phyloP scores from a whole-genome alignment of 2,113 vertebrate genomes.

The Okapia johnstoni region DNA sequence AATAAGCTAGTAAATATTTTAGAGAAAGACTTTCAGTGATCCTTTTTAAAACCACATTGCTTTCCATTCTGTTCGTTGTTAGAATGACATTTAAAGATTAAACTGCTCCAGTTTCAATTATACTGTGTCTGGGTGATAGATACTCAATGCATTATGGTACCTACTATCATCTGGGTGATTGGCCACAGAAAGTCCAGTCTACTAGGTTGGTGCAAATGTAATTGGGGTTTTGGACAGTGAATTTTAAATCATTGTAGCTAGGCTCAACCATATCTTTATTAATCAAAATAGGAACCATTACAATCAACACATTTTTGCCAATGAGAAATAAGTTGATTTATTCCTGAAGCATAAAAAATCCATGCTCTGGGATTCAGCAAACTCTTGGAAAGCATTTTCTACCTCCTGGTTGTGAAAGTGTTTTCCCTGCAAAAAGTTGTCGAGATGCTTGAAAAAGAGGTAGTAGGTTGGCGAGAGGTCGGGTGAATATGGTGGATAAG shows the following conservation, averaged over 20 bases:
- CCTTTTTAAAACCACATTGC: background rate
- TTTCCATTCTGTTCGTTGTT: constrained; percentile 10
- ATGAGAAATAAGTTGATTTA: background rate
- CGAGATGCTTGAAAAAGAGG: background rate
- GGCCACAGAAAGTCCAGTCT: background rate
- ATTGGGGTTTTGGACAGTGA: background rate
- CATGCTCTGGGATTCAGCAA: background rate
- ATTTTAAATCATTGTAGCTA: background rate
- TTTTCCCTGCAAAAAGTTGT: background rate
- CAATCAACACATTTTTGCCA: background rate
- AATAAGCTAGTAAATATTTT: background rate
- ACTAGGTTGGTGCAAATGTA: background rate
- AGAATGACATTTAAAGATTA: constrained; percentile 12
- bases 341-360: background rate
- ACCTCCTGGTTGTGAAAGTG: background rate
- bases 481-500: background rate
- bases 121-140: background rate
- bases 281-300: background rate
- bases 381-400: background rate
- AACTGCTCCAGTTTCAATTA: background rate
- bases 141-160: background rate
- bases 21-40: background rate
- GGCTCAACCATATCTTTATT: background rate
- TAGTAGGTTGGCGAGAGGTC: background rate
- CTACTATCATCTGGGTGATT: background rate